Base-by-base conservation (phyloP, 1,140 invertebrate genomes). In the Cecropterus lyciades region DNA sequence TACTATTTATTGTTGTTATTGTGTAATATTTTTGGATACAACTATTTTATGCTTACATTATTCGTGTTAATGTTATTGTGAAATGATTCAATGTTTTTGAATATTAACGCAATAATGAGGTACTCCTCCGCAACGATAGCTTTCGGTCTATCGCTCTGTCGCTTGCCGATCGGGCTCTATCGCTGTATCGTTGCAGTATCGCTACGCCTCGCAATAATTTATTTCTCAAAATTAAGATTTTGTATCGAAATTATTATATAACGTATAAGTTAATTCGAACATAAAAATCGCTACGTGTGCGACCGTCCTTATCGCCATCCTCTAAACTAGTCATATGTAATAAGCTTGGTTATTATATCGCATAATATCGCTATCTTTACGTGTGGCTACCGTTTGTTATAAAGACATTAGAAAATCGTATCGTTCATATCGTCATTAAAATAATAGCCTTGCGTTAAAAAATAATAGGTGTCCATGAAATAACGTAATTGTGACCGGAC, bases 271-370 rank as follows among this genome's bases (percentile, higher is more conserved):
- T 89, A 80, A 82, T 84, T 84, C 69, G 67, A 81, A 75, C 82
- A 51, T 77, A 75, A 24, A 24, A 79, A 91, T 89, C 89, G 87
- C 87, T 85, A 75, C 64, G 73, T 85, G 69, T 84, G 89, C 87
- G 89, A 89, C 89, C 89, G 89, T 92, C 89, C 89, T 86, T 79
- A 82, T 85, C 86, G 89, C 87, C 89, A 92, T 92, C 89, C 89
- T 92, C 89, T 92, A 92, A 92, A 92, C 87, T 92, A 92, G 87
- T 89, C 81, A 84, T 85, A 87, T 67, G 69, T 81, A 73, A 69
- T 89, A 91, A 89, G 84, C 82, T 86, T 84, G 62, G 77, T 79
- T 77, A 82, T 73, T 75, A 65, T 84, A 82, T 81, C 69, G 70
- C 77, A 56, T 80, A 70, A 76, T 75, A 82, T 75, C 70, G 67